phyloP scores from a whole-genome alignment of 2,113 vertebrate genomes.

The human (Homo sapiens) region DNA sequence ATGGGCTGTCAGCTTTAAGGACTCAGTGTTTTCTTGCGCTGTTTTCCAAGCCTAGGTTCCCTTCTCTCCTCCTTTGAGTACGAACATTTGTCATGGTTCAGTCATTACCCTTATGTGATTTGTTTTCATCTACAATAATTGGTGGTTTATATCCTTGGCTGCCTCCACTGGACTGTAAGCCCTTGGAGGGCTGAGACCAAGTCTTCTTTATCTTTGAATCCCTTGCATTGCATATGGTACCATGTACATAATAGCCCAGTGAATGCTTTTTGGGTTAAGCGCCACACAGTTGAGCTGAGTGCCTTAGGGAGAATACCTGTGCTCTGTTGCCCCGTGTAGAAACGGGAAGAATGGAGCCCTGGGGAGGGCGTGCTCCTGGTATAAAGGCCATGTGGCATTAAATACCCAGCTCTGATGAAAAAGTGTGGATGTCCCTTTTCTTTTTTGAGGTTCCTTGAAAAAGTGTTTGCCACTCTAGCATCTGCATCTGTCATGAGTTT shows the following conservation, averaged over 20 bases:
- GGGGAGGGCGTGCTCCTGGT: not conserved
- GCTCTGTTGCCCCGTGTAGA: not conserved
- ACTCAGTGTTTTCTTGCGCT: not conserved
- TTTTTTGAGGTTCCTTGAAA: not conserved
- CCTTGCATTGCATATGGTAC: not conserved
- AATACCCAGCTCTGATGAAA: not conserved
- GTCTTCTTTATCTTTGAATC: not conserved
- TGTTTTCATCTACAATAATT: not conserved
- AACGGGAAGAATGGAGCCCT: not conserved
- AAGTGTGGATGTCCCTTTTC: not conserved
- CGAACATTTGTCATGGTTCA: not conserved
- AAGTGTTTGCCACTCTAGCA: not conserved
- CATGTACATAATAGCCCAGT: too few species aligned
- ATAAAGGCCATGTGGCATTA: not conserved
- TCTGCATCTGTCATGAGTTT: not conserved
- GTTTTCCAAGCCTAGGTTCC: not conserved
- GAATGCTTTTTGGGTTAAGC: not conserved
- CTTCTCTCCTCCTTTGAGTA: not conserved
- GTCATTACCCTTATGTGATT: not conserved
- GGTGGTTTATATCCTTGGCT: not conserved
- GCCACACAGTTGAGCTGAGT: not conserved
- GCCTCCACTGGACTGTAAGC: not conserved
- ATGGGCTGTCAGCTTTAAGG: accelerated
- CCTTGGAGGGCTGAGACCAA: not conserved
- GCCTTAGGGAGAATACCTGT: not conserved